Base-by-base conservation (phyloP, 2,888 invertebrate genomes). In the Euzophera pinguis region DNA sequence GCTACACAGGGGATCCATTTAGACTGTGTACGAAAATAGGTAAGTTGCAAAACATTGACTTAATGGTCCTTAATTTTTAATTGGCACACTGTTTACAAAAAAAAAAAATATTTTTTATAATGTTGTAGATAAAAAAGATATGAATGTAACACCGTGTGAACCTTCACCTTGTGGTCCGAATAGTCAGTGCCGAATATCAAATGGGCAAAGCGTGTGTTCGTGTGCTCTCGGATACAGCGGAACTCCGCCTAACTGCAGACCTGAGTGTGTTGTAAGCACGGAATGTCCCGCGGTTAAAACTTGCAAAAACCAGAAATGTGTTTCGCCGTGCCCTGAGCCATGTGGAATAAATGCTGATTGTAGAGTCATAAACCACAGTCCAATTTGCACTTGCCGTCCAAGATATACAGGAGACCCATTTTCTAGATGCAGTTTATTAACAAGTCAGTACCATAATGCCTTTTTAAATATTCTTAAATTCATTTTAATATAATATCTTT, bases 1-100 rank as follows among this genome's bases (percentile, higher is more conserved):
- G 93, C 35, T 95, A 92, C 69, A 91, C 92, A 4, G 96, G 96
- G 16, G 95, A 96, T 85, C 95, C 95, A 3, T 95, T 94, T 73
- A 87, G 87, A 37, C 90, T 91, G 50, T 94, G 94, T 82, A 76
- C 53, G 78, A 67, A 59, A 13, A 74, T 65, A 74, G 65, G 88
- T 88, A 78, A 71, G 81, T 78, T 45, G 5, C 3, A 12, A 14
- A 32, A 14, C 2, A 9, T 29, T n/a, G 10, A 13, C 12, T 5
- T 43, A 43, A 32, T 1, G n/a, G n/a, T n/a, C n/a, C n/a, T n/a
- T n/a, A n/a, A 6, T 29, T 29, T 7, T 29, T 29, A 6, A 6
- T 6, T 29, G 7, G 7, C 29, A 29, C 29, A 29, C 5, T 29
- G 4, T 6, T 7, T 29, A 29, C 7, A 29, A 29, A 7, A 6